phyloP scores from a whole-genome alignment of 2,888 invertebrate genomes.

The Odontocerum albicorne region DNA sequence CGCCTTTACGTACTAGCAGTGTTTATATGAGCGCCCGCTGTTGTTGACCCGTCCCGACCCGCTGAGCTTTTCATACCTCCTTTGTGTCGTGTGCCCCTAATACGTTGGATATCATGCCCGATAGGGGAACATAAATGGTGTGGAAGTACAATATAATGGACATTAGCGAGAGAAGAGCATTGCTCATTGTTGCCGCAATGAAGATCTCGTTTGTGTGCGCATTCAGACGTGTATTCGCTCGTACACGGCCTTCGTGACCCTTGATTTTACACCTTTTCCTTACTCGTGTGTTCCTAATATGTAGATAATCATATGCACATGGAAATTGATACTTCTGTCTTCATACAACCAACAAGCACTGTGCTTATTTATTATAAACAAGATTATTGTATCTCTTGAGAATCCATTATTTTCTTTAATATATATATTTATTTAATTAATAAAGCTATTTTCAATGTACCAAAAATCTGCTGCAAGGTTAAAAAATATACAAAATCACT shows the following conservation, averaged over 20 bases:
- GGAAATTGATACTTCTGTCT: background rate
- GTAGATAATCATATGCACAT: slow-evolving; percentile 29
- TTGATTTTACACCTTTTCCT: slow-evolving; percentile 26
- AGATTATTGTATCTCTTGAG: slow-evolving; percentile 10
- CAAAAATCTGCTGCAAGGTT: too few species aligned
- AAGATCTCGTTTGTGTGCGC: slow-evolving; percentile 19
- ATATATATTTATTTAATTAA: background rate
- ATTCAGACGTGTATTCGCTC: slow-evolving; percentile 17
- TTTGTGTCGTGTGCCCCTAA: slow-evolving; percentile 29
- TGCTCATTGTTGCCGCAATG: slow-evolving; percentile 29
- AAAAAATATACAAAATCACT: too few species aligned
- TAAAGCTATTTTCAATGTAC: too few species aligned
- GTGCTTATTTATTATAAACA: slow-evolving; percentile 10
- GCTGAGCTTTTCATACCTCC: slow-evolving; percentile 8
- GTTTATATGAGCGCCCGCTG: slow-evolving; percentile 14
- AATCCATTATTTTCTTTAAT: background rate
- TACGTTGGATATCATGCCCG: slow-evolving; percentile 22
- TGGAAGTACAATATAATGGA: slow-evolving; percentile 20
- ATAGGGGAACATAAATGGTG: slow-evolving; percentile 20
- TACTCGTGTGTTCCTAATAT: slow-evolving; percentile 28
- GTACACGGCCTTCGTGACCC: slow-evolving; percentile 22
- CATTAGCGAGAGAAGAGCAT: slow-evolving; percentile 10
- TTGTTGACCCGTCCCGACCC: slow-evolving; percentile 27
- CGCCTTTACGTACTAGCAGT: background rate
- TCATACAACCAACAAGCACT: slow-evolving; percentile 7